A percentile compares a stretch with the other conserved stretches of the same genome.
Evolutionary conservation across 2,888 invertebrate genomes (phyloP).

Genomic region (Eupeodes latifasciatus): DNA sequence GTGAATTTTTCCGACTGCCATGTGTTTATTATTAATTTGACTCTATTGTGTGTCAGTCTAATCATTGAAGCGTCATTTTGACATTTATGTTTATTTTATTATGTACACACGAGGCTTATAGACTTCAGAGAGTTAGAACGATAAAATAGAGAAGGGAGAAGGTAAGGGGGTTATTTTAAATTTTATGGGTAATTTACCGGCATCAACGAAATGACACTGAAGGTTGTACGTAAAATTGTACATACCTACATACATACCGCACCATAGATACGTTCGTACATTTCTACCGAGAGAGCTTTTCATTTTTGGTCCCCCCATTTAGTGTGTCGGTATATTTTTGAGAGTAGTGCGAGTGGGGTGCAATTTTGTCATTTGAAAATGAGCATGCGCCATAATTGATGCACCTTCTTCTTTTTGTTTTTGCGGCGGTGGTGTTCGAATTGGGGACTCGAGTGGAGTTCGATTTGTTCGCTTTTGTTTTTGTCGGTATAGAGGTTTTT

Average conservation of each 20-base stretch:
- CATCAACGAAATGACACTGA: slow-evolving; percentile 41
- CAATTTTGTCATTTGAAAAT: slow-evolving; percentile 26
- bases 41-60: slow-evolving; percentile 55
- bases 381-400: slow-evolving; percentile 63
- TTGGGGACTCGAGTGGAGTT: slow-evolving; percentile 61
- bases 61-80: slow-evolving; percentile 61
- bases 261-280: slow-evolving; percentile 22
- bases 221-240: slow-evolving; percentile 62
- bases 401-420: slow-evolving; percentile 47
- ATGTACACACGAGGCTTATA: slow-evolving; percentile 11
- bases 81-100: slow-evolving; percentile 51
- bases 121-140: not conserved
- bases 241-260: no score
- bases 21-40: slow-evolving; percentile 59
- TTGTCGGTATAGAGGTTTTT: slow-evolving; percentile 16
- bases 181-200: slow-evolving; percentile 70
- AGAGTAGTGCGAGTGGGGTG: slow-evolving; percentile 31
- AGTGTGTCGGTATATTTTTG: no score
- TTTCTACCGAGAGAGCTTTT: slow-evolving; percentile 44
- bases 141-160: not conserved
- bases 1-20: slow-evolving; percentile 20
- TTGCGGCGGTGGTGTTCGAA: slow-evolving; percentile 38
- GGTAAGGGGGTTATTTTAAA: slow-evolving; percentile 25
- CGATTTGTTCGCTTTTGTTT: slow-evolving; percentile 64
- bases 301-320: not conserved